Percentiles rank a stretch among this genome's conserved stretches.
Conservation (phyloP, 2,888 invertebrate genomes). For the Drosophila putrida region DNA sequence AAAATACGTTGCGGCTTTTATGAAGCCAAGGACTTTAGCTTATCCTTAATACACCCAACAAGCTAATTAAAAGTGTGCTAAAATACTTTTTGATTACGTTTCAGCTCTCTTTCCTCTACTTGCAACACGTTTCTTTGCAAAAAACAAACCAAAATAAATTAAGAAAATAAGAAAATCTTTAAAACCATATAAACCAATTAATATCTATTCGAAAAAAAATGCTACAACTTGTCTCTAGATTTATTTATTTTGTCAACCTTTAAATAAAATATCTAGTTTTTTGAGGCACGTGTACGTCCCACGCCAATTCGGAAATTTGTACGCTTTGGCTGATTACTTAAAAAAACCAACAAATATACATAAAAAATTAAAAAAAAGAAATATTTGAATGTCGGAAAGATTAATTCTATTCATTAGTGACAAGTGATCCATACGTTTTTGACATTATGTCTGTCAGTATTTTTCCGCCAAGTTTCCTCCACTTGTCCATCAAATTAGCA, state of each 20-base stretch:
- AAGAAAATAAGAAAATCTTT: background rate
- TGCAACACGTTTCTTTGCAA: too few relatives aligned
- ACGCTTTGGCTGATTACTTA: conserved; percentile 24
- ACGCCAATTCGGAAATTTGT: conserved; percentile 27
- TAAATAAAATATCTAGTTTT: background rate
- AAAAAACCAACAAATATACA: conserved; percentile 18
- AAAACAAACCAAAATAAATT: background rate
- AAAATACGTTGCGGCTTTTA: conserved; percentile 33
- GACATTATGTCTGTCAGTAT: conserved; percentile 13
- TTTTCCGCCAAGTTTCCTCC: conserved; percentile 14
- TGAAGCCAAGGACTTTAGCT: conserved; percentile 24
- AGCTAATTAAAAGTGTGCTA: conserved; percentile 32
- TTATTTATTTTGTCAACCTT: background rate
- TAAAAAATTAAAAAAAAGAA: background rate
- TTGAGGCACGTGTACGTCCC: conserved; percentile 41
- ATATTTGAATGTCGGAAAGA: conserved; percentile 15
- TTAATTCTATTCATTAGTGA: conserved; percentile 46
- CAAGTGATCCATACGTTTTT: conserved; percentile 28
- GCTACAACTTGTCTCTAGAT: background rate
- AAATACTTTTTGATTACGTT: conserved; percentile 14
- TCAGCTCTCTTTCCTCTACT: background rate
- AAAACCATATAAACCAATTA: conserved; percentile 6
- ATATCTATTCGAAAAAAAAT: background rate
- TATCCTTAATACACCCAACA: conserved; percentile 21
- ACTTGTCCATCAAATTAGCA: conserved; percentile 26